Evolutionary conservation across 2,797 vertebrate genomes (phyloP).

Genomic region (Microtus californicus): DNA sequence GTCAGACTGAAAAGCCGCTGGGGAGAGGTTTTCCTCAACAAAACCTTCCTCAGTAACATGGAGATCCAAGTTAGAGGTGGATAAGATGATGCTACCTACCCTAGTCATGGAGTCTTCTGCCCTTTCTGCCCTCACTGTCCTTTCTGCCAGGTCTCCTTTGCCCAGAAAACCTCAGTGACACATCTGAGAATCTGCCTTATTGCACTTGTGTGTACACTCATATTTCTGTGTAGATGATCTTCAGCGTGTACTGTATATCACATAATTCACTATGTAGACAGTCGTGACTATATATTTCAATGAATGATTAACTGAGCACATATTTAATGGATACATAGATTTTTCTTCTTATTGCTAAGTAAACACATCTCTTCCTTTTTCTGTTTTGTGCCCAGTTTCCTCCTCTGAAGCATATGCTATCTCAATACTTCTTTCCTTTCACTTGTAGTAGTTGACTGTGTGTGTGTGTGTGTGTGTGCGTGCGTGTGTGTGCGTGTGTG

Average conservation of each 20-base stretch:
- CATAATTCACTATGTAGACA: not conserved
- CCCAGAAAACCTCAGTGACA: not conserved
- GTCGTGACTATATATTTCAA: not conserved
- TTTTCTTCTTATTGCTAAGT: not conserved
- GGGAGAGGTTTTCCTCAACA: too few species aligned
- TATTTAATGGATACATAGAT: not conserved
- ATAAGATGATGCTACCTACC: not conserved
- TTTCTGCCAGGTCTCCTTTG: not conserved
- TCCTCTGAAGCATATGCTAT: not conserved
- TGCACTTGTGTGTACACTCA: fast-evolving
- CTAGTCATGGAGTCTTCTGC: not conserved
- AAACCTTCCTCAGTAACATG: not conserved
- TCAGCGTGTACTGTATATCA: fast-evolving
- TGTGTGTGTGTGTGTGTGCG: not conserved
- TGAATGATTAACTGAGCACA: not conserved
- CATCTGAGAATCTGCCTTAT: not conserved
- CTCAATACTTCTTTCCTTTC: not conserved
- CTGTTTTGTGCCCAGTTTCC: not conserved
- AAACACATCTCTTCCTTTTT: not conserved
- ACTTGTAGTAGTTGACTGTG: not conserved
- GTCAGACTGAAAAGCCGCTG: not conserved
- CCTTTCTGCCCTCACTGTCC: fast-evolving
- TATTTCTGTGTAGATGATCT: not conserved
- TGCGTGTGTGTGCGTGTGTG: not conserved
- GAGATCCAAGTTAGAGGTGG: not conserved